These are phyloP conservation scores for Akabosia matsudoensis DNA, from an alignment of 1,140 invertebrate species.

Conservation along the genomic window DNA sequence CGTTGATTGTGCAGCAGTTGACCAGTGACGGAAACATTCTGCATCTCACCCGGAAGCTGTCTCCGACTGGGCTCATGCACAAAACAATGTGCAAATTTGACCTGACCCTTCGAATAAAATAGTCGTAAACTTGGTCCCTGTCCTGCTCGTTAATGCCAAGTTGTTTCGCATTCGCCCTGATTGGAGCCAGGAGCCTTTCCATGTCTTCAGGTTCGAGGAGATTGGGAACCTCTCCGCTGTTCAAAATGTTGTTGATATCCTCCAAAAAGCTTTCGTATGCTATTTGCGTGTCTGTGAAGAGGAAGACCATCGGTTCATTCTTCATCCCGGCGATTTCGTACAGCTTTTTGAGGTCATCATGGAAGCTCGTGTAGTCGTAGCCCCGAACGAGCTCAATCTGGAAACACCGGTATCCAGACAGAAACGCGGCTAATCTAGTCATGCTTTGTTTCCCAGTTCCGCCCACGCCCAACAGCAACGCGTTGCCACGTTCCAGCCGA, in stretches of 20 bases:
- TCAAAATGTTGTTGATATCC: conserved; percentile 86
- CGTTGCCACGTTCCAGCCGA: conserved; percentile 74
- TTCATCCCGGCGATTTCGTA: conserved; percentile 67
- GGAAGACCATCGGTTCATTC: conserved; percentile 77
- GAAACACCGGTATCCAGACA: conserved; percentile 77
- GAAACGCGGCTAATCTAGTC: conserved; percentile 73
- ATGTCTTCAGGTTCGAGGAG: conserved; percentile 69
- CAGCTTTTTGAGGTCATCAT: conserved; percentile 72
- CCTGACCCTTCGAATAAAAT: conserved; percentile 74
- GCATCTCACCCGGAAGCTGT: conserved; percentile 71
- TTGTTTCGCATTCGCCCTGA: conserved; percentile 66
- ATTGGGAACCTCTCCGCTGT: conserved; percentile 51
- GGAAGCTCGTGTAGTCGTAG: conserved; percentile 74
- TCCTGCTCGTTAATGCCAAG: conserved; percentile 64
- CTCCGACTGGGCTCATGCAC: conserved; percentile 84
- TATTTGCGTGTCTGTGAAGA: conserved; percentile 85
- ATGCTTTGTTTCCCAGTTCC: conserved; percentile 87
- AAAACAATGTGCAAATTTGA: conserved; percentile 78
- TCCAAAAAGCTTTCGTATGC: conserved; percentile 88
- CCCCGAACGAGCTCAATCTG: conserved; percentile 80
- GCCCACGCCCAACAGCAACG: conserved; percentile 77
- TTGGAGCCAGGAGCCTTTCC: conserved; percentile 73
- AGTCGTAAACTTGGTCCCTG: conserved; percentile 75
- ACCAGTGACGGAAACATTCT: conserved; percentile 87
- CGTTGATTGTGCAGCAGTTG: conserved; percentile 91